These are phyloP conservation scores for Tenthredo distinguenda DNA, from an alignment of 2,888 invertebrate species.

Conservation along the genomic window DNA sequence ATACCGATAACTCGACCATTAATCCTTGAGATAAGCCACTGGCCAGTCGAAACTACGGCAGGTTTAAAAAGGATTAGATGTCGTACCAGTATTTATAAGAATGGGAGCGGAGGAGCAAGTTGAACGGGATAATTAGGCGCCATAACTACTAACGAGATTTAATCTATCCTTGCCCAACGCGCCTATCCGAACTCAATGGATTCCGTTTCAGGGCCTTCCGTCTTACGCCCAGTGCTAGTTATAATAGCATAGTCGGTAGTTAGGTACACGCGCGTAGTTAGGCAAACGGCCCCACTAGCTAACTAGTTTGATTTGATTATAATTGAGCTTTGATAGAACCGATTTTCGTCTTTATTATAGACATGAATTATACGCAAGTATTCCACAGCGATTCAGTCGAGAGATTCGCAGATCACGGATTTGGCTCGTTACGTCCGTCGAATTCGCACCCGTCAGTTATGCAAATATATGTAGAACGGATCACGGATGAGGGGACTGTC, in stretches of 20 bases:
- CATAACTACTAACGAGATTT: slow-evolving; percentile 42
- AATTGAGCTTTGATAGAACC: slow-evolving; percentile 36
- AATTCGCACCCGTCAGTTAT: neutral
- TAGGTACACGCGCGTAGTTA: slow-evolving; percentile 19
- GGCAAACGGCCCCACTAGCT: neutral
- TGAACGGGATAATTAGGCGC: slow-evolving; percentile 42
- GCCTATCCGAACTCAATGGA: slow-evolving; percentile 17
- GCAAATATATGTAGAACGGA: neutral
- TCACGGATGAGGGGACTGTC: neutral
- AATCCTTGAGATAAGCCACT: neutral
- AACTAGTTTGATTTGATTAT: slow-evolving; percentile 42
- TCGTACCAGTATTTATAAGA: neutral
- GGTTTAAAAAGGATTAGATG: neutral
- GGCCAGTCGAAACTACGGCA: neutral
- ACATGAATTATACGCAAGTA: neutral
- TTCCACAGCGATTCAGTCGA: neutral
- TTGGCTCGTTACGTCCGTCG: neutral
- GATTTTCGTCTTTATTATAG: neutral
- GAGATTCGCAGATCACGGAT: neutral
- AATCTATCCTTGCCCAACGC: slow-evolving; percentile 10
- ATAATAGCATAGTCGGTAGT: slow-evolving; percentile 8
- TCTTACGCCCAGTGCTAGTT: slow-evolving; percentile 35
- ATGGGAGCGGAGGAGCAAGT: slow-evolving; percentile 8
- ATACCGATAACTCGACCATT: neutral
- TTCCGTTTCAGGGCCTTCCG: slow-evolving; percentile 31